Conservation (phyloP, 2,888 invertebrate species). For the Drosophila stalkeri region DNA sequence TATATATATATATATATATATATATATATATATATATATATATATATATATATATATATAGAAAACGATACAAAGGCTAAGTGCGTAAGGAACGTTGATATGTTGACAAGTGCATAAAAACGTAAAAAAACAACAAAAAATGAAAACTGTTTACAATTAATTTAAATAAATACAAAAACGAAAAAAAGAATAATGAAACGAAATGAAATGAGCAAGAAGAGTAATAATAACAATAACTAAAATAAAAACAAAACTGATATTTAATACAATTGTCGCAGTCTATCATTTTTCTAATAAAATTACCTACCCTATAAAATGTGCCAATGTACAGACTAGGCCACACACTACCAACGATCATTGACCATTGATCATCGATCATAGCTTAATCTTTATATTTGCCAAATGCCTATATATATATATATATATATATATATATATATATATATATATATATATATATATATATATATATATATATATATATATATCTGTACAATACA, state of each 20-base stretch:
- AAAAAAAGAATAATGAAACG: slow-evolving; percentile 17
- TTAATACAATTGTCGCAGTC: slow-evolving; percentile 68
- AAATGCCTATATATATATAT: not conserved
- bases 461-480: not conserved
- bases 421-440: too few relatives aligned
- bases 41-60: slow-evolving; percentile 36
- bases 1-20: too few relatives aligned
- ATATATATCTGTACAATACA: slow-evolving; percentile 1
- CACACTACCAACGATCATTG: slow-evolving; percentile 4
- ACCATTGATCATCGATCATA: slow-evolving; percentile 1
- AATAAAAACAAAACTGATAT: slow-evolving; percentile 76
- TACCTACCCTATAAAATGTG: not conserved
- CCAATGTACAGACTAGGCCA: slow-evolving; percentile 15
- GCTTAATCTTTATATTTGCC: slow-evolving; percentile 23
- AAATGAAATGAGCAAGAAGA: slow-evolving; percentile 34
- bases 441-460: too few relatives aligned
- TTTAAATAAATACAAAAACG: slow-evolving; percentile 35
- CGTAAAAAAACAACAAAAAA: slow-evolving; percentile 23
- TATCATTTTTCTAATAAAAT: slow-evolving; percentile 43
- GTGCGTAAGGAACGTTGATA: slow-evolving; percentile 51
- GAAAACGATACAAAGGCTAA: slow-evolving; percentile 51
- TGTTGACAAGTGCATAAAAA: slow-evolving; percentile 53
- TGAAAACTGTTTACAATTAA: slow-evolving; percentile 72
- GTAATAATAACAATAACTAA: slow-evolving; percentile 77
- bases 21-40: slow-evolving; percentile 41